Evolutionary conservation across 2,113 vertebrate species (phyloP).

Genomic region (Bubo blakistoni): DNA sequence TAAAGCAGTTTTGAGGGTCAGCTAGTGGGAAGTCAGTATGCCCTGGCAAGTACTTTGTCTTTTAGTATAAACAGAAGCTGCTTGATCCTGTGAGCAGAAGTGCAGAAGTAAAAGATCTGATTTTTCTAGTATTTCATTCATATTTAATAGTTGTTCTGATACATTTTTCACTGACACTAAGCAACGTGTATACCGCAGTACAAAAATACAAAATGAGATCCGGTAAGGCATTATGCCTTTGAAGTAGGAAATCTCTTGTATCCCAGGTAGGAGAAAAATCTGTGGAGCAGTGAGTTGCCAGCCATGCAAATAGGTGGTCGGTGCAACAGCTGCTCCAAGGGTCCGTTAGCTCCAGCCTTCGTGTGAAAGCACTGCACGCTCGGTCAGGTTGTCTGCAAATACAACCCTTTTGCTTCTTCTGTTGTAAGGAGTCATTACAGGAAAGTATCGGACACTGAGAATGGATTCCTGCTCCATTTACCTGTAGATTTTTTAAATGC

Average conservation of each 20-base stretch:
- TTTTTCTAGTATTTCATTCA: neutral
- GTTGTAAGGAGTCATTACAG: too few relatives aligned
- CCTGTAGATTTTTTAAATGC: neutral
- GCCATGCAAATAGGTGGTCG: too few relatives aligned
- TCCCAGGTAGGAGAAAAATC: neutral
- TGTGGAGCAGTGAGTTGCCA: too few relatives aligned
- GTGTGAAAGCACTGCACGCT: accelerated
- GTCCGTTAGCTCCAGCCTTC: neutral
- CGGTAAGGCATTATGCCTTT: neutral
- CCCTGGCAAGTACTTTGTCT: neutral
- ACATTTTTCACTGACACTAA: neutral
- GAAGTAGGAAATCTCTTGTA: neutral
- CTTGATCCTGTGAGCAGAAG: neutral
- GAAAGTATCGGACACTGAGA: neutral
- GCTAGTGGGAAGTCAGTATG: accelerated
- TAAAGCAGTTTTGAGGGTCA: neutral
- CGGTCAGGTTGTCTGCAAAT: too few relatives aligned
- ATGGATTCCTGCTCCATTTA: too few relatives aligned
- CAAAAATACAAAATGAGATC: neutral
- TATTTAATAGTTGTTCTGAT: neutral
- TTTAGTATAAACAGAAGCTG: neutral
- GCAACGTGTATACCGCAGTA: accelerated
- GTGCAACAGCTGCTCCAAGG: neutral
- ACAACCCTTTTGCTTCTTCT: neutral
- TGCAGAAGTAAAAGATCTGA: neutral